A percentile compares a stretch with the other conserved stretches of the same genome.
Conservation (phyloP, 2,888 invertebrate species). For the Ptychoptera contaminata region DNA sequence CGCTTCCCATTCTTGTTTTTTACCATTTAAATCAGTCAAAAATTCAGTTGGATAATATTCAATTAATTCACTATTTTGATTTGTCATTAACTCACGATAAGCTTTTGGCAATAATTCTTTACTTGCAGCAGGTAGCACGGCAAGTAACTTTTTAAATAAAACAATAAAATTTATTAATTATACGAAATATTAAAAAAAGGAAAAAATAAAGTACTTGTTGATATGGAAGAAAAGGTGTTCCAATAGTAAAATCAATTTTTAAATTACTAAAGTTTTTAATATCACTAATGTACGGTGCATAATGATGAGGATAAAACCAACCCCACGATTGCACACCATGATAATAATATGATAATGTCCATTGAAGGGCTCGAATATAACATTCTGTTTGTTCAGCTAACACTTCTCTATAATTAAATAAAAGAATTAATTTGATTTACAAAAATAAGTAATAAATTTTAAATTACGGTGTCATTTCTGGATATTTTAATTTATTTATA, state of each 20-base stretch:
- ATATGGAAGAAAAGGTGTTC: conserved; percentile 82
- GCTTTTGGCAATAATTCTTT: conserved; percentile 58
- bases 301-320: conserved; percentile 96
- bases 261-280: conserved; percentile 63
- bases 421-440: conserved; percentile 6
- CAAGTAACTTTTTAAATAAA: conserved; percentile 49
- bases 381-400: conserved; percentile 68
- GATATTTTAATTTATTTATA: conserved; percentile 70
- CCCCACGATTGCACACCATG: conserved; percentile 95
- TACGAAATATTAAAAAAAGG: not conserved
- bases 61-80: conserved; percentile 59
- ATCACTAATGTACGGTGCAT: conserved; percentile 92
- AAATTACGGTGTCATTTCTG: conserved; percentile 59
- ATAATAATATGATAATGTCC: conserved; percentile 94
- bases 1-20: conserved; percentile 92
- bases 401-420: conserved; percentile 44
- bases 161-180: conserved; percentile 7
- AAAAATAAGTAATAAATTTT: not conserved
- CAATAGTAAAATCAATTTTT: conserved; percentile 67
- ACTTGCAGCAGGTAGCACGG: conserved; percentile 78
- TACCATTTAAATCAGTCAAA: conserved; percentile 89
- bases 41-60: conserved; percentile 86
- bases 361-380: conserved; percentile 87
- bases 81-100: conserved; percentile 65
- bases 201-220: conserved; percentile 56